A percentile compares a stretch with the other conserved stretches of the same genome.
phyloP scores from a whole-genome alignment of 2,888 invertebrate species.

The Acleris laterana region DNA sequence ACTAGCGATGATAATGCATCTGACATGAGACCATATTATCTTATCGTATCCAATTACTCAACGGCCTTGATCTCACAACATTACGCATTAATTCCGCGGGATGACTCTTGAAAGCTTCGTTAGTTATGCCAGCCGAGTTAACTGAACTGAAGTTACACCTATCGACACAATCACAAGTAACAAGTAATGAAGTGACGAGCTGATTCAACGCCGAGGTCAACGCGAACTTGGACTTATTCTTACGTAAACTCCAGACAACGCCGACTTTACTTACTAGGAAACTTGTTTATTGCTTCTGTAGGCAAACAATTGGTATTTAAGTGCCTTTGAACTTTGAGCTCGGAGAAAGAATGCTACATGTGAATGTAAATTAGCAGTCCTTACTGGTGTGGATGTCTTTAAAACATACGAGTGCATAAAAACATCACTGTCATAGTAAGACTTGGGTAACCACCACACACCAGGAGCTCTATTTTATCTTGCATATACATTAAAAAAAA shows the following conservation, averaged over 20 bases:
- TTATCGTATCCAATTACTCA: slow-evolving; percentile 17
- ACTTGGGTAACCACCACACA: no score
- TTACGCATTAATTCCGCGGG: slow-evolving; percentile 22
- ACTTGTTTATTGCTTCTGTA: slow-evolving; percentile 28
- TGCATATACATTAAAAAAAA: no score
- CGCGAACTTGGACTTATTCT: slow-evolving; percentile 34
- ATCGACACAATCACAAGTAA: slow-evolving; percentile 28
- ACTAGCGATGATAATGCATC: slow-evolving; percentile 4
- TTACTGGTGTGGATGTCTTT: no score
- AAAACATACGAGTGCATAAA: not conserved
- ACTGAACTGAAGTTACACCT: slow-evolving; percentile 23
- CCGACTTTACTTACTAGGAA: slow-evolving; percentile 13
- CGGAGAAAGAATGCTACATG: slow-evolving; percentile 4
- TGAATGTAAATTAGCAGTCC: no score
- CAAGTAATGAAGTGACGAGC: slow-evolving; percentile 40
- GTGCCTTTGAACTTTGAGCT: slow-evolving; percentile 29
- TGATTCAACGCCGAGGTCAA: slow-evolving; percentile 38
- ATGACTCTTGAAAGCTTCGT: slow-evolving; percentile 24
- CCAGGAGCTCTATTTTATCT: no score
- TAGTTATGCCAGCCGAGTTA: slow-evolving; percentile 27
- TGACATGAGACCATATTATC: slow-evolving; percentile 5
- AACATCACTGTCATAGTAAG: no score
- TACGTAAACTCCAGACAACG: slow-evolving; percentile 30
- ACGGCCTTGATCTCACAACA: slow-evolving; percentile 18
- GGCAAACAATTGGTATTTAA: slow-evolving; percentile 25